Evolutionary conservation across 2,797 vertebrate species (phyloP).

Genomic region (Kryptopterus vitreolus): DNA sequence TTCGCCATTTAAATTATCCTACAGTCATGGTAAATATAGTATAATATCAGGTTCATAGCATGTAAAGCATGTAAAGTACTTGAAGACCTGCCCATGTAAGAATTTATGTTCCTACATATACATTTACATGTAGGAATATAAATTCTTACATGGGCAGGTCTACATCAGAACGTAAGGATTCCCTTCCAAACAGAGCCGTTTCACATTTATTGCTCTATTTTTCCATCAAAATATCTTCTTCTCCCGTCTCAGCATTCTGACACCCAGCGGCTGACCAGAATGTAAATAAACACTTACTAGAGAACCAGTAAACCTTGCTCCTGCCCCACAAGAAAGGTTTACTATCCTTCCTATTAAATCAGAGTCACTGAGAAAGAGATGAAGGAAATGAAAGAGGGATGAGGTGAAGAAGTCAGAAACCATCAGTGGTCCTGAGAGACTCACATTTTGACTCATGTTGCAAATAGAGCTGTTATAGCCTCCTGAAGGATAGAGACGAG

Average conservation of each 20-base stretch:
- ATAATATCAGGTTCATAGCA: too few relatives aligned
- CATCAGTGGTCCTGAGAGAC: slow-evolving; percentile 49
- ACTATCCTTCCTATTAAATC: slow-evolving; percentile 54
- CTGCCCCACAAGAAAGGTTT: slow-evolving; percentile 55
- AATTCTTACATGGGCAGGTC: neutral
- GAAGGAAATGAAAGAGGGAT: slow-evolving; percentile 43
- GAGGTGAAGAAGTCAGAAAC: slow-evolving; percentile 55
- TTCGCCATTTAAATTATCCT: neutral
- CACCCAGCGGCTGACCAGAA: slow-evolving; percentile 44
- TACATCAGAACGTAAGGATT: neutral
- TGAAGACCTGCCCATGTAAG: too few relatives aligned
- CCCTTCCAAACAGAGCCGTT: neutral
- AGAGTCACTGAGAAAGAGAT: slow-evolving; percentile 48
- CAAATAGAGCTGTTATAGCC: slow-evolving; percentile 41
- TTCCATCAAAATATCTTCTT: neutral
- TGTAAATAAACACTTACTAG: slow-evolving; percentile 57
- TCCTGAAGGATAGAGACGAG: slow-evolving; percentile 26
- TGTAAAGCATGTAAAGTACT: neutral
- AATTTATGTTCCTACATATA: too few relatives aligned
- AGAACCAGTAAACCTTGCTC: slow-evolving; percentile 49
- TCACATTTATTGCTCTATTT: neutral
- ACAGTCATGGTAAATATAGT: neutral
- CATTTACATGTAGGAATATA: too few relatives aligned
- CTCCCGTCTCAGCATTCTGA: slow-evolving; percentile 27
- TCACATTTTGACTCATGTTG: slow-evolving; percentile 44